Conservation (phyloP, 1,140 invertebrate genomes). For the Scylla paramamosain region DNA sequence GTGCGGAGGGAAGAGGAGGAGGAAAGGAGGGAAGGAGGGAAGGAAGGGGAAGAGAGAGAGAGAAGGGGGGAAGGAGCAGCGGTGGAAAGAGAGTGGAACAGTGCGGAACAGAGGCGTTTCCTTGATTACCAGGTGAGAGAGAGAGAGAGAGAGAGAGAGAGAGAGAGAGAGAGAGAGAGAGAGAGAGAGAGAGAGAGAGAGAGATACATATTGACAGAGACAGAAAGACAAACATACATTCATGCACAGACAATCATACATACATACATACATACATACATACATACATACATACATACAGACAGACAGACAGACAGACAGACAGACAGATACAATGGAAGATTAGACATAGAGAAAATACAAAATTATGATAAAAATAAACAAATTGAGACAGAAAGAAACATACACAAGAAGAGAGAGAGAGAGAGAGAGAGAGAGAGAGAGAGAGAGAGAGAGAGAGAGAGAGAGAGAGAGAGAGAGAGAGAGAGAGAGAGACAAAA, state of each 20-base stretch:
- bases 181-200: background rate
- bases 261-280: background rate
- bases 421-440: conserved; percentile 29
- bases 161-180: conserved; percentile 31
- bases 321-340: background rate
- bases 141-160: conserved; percentile 29
- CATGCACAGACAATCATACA: background rate
- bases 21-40: too few species aligned
- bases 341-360: background rate
- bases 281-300: background rate
- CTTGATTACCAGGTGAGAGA: background rate
- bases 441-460: conserved; percentile 16
- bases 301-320: background rate
- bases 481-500: conserved; percentile 27
- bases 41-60: too few species aligned
- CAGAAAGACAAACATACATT: background rate
- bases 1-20: background rate
- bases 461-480: conserved; percentile 29
- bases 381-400: too few species aligned
- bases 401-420: too few species aligned
- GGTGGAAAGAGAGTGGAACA: too few species aligned
- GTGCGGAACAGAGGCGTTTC: background rate
- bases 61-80: too few species aligned
- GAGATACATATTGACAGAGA: background rate
- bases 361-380: background rate